These are phyloP conservation scores for Dilophus febrilis DNA, from an alignment of 2,888 invertebrate genomes.

Conservation along the genomic window DNA sequence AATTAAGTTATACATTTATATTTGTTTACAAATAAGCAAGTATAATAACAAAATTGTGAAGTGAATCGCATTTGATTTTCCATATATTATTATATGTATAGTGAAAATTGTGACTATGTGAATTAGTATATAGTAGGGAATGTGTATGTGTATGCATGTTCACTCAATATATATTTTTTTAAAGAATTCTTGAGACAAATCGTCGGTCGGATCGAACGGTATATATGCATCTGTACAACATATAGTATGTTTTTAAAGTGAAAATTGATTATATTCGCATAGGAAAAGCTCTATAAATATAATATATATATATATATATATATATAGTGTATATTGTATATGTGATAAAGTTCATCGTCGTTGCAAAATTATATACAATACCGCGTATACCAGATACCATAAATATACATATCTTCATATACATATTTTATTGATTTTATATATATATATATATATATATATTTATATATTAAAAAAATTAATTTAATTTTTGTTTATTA, in stretches of 20 bases:
- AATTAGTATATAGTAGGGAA: no score
- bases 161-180: no score
- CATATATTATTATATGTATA: no score
- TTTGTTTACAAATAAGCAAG: no score
- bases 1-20: no score
- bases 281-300: neutral
- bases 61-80: no score
- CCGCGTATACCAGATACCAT: neutral
- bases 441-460: neutral
- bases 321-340: neutral
- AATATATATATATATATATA: neutral
- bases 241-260: neutral
- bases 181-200: no score
- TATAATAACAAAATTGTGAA: no score
- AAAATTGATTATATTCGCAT: neutral
- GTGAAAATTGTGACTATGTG: no score
- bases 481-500: neutral
- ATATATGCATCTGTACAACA: neutral
- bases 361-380: no score
- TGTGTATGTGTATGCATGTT: no score
- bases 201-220: no score
- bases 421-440: neutral
- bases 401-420: neutral
- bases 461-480: conserved; percentile 1
- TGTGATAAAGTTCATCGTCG: neutral